These are phyloP conservation scores for Gonatopus flavifemur DNA, from an alignment of 1,140 invertebrate genomes.

Conservation along the genomic window DNA sequence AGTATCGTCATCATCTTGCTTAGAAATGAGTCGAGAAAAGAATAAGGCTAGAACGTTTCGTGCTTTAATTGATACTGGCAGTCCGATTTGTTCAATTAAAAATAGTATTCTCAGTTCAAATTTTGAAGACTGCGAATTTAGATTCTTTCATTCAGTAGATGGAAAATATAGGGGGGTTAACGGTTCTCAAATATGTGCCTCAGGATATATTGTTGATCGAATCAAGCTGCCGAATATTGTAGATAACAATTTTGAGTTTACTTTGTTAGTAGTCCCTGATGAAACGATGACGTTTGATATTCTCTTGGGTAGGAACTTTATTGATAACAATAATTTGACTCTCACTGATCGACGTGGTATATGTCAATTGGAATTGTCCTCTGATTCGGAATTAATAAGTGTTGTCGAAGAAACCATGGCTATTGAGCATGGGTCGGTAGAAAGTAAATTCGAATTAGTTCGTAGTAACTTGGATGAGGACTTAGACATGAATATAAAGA, in stretches of 20 bases:
- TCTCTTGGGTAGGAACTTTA: background rate
- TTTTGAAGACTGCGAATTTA: background rate
- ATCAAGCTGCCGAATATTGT: background rate
- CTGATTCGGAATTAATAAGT: background rate
- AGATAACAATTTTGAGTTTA: background rate
- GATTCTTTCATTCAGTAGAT: background rate
- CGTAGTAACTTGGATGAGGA: background rate
- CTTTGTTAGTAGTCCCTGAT: background rate
- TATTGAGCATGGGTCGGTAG: too few species aligned
- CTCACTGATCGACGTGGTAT: background rate
- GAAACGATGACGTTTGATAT: background rate
- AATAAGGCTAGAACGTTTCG: too few species aligned
- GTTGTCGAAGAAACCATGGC: too few species aligned
- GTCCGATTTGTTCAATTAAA: background rate
- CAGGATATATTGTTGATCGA: background rate
- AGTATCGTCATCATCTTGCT: background rate
- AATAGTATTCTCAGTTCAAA: background rate
- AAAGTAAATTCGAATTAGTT: too few species aligned
- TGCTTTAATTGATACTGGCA: conserved; percentile 1
- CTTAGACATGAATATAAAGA: background rate
- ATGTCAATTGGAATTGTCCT: background rate
- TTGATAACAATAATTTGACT: background rate
- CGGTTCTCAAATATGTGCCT: background rate
- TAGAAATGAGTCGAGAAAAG: background rate
- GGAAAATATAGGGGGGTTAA: background rate